Conservation (phyloP, 2,888 invertebrate species). For the Amphipoea lucens region DNA sequence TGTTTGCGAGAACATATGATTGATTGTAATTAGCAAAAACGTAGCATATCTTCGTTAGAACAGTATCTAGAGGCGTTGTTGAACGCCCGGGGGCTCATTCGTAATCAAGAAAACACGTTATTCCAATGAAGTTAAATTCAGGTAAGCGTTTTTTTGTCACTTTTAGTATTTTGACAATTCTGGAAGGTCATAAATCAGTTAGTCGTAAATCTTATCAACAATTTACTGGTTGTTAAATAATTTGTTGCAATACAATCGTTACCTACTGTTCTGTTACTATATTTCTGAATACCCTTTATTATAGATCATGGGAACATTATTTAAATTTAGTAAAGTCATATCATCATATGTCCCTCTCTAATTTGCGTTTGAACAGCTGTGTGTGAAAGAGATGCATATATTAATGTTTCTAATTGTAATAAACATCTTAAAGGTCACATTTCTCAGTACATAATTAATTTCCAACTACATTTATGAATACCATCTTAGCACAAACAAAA, state of each 20-base stretch:
- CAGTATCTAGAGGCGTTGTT: conserved; percentile 48
- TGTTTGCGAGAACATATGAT: conserved; percentile 67
- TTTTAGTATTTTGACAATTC: conserved; percentile 36
- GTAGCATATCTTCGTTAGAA: conserved; percentile 50
- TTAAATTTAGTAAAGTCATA: conserved; percentile 23
- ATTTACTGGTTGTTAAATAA: conserved; percentile 27
- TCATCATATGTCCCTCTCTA: conserved; percentile 34
- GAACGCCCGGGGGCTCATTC: conserved; percentile 38
- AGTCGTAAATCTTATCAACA: conserved; percentile 29
- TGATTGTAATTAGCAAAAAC: conserved; percentile 52
- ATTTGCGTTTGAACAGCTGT: conserved; percentile 42
- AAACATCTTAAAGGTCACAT: conserved; percentile 42
- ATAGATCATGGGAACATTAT: conserved; percentile 15
- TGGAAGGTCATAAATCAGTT: conserved; percentile 5
- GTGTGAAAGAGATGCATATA: conserved; percentile 43
- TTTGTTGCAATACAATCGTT: not conserved
- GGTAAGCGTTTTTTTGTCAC: conserved; percentile 66
- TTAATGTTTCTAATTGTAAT: conserved; percentile 32
- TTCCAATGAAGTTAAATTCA: conserved; percentile 75
- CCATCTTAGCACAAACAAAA: conserved; percentile 19
- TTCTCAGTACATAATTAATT: conserved; percentile 12
- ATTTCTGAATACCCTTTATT: conserved; percentile 25
- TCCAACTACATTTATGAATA: not conserved
- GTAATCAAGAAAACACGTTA: conserved; percentile 68
- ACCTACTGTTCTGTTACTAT: not conserved